These are phyloP conservation scores for Drosophila paramelanica DNA, from an alignment of 2,888 invertebrate species.

Conservation along the genomic window DNA sequence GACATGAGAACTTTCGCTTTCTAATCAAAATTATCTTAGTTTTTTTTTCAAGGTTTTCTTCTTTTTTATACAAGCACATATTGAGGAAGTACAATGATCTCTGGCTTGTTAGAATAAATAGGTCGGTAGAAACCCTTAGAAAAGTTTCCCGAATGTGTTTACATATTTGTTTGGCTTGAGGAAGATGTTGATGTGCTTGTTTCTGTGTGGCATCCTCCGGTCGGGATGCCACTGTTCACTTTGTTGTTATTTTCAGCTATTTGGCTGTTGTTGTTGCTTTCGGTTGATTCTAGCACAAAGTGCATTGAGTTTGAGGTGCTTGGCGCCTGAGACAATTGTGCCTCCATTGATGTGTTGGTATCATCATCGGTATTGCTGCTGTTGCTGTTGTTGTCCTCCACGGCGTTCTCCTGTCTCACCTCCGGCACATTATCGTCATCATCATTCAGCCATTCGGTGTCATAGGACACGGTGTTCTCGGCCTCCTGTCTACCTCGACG, in stretches of 20 bases:
- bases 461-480: constrained; percentile 39
- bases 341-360: constrained; percentile 70
- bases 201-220: constrained; percentile 42
- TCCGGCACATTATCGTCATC: constrained; percentile 17
- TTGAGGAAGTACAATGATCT: constrained; percentile 3
- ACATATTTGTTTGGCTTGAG: constrained; percentile 51
- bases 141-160: constrained; percentile 4
- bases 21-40: background rate
- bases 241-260: constrained; percentile 44
- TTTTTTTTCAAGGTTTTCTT: background rate
- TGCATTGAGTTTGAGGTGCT: constrained; percentile 64
- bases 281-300: constrained; percentile 42
- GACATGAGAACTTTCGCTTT: constrained; percentile 1
- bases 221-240: constrained; percentile 32
- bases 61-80: background rate
- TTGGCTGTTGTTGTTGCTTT: constrained; percentile 57
- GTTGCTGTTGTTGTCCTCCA: constrained; percentile 20
- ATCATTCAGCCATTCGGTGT: constrained; percentile 47
- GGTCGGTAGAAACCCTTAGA: constrained; percentile 18
- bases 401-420: constrained; percentile 13
- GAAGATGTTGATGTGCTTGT: constrained; percentile 58
- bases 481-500: constrained; percentile 38
- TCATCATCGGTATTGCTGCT: constrained; percentile 36
- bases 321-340: constrained; percentile 67
- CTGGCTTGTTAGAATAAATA: constrained; percentile 1